These are phyloP conservation scores for Sebastes fasciatus DNA, from an alignment of 2,113 vertebrate genomes.

Conservation along the genomic window DNA sequence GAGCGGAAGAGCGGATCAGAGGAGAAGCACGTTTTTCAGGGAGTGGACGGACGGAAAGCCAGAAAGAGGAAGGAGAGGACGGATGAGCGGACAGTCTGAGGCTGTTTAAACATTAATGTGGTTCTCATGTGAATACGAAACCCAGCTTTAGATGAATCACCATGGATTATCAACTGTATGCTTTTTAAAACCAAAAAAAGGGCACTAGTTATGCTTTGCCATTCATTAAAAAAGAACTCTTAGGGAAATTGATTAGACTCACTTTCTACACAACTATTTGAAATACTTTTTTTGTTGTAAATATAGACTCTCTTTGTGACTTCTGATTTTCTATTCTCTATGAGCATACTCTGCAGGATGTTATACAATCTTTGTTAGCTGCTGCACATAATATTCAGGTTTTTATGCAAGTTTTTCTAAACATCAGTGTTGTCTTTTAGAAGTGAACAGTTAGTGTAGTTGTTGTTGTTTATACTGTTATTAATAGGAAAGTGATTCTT, in stretches of 20 bases:
- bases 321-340: conserved; percentile 51
- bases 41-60: conserved; percentile 75
- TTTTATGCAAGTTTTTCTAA: conserved; percentile 81
- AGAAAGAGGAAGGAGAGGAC: conserved; percentile 68
- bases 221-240: conserved; percentile 54
- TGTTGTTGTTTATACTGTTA: conserved; percentile 43
- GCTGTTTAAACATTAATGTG: conserved; percentile 72
- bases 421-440: conserved; percentile 41
- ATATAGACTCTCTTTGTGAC: conserved; percentile 57
- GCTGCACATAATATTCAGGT: conserved; percentile 77
- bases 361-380: conserved; percentile 66
- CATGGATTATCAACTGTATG: conserved; percentile 68
- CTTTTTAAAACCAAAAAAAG: conserved; percentile 68
- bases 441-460: conserved; percentile 11
- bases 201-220: conserved; percentile 45
- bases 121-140: conserved; percentile 61
- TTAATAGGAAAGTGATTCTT: conserved; percentile 8
- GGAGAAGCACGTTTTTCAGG: conserved; percentile 76
- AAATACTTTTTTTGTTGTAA: conserved; percentile 53
- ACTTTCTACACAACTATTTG: conserved; percentile 50
- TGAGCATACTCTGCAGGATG: conserved; percentile 52
- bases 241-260: conserved; percentile 40
- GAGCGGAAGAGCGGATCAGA: conserved; percentile 76
- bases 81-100: conserved; percentile 63
- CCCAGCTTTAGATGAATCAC: conserved; percentile 55